These are phyloP conservation scores for Psittacara wagleri DNA, from an alignment of 2,113 vertebrate genomes.

Conservation along the genomic window DNA sequence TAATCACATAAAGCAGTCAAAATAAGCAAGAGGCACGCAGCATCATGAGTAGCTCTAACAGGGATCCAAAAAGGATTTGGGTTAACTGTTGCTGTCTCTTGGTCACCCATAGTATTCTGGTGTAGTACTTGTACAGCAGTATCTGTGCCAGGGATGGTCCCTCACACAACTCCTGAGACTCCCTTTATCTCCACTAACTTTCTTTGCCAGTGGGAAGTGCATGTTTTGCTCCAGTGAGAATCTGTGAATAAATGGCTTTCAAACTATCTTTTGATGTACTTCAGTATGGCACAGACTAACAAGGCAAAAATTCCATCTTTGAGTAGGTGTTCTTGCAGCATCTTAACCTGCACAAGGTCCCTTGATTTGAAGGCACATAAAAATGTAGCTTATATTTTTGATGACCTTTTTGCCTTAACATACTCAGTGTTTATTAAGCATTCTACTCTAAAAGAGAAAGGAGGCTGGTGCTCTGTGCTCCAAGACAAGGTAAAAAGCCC, in stretches of 20 bases:
- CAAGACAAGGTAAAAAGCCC: not conserved
- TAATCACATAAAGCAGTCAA: not conserved
- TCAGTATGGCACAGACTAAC: not conserved
- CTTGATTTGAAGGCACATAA: not conserved
- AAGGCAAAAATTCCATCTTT: not conserved
- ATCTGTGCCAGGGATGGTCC: not conserved
- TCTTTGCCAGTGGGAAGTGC: not conserved
- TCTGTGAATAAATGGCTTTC: not conserved
- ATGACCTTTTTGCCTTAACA: accelerated
- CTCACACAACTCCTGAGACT: not conserved
- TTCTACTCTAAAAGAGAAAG: not conserved
- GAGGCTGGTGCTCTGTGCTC: not conserved
- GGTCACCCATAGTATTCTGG: not conserved
- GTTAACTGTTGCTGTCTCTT: not conserved
- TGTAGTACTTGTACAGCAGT: not conserved
- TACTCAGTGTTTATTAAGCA: not conserved
- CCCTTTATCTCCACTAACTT: too few species aligned
- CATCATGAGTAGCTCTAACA: not conserved
- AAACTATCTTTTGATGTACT: not conserved
- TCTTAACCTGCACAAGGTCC: accelerated
- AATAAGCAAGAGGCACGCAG: not conserved
- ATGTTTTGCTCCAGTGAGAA: not conserved
- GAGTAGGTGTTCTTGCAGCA: not conserved
- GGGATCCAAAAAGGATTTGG: not conserved
- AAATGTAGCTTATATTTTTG: accelerated